Base-by-base conservation (phyloP, 2,888 invertebrate species). In the Hyposoter didymator region DNA sequence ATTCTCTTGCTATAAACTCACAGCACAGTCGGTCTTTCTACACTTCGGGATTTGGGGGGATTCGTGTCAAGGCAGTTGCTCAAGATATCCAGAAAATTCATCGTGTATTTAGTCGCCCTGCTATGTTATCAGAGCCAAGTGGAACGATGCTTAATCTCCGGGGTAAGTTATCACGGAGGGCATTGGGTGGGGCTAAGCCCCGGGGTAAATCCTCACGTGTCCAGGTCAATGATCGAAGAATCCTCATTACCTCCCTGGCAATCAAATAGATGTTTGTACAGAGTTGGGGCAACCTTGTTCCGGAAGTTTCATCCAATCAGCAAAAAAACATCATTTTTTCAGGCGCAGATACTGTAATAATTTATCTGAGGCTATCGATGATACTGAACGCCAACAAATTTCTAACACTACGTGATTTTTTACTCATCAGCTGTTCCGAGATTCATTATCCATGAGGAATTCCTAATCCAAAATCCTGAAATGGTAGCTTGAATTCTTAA, bases 221-320 rank as follows among this genome's bases (percentile, higher is more conserved):
- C 14, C 47, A 12, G 47, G 47, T 47, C 69, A 69, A 69, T 69
- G 69, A 69, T 47, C 45, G 17, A 69, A n/a, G 69, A 47, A 28
- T 69, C 4, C 32, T 47, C 28, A 17, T 47, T 47, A 47, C 17
- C 47, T 32, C 28, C 47, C 17, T 22, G 8, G 28, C 17, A 32
- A 17, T 69, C 28, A 28, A 19, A 69, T 17, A n/a, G 28, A 47
- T 8, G 47, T 69, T 69, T 45, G 45, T 47, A 47, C 8, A 47
- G 12, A 28, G 19, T 28, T 28, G 59, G 28, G 14, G 14, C 28
- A 4, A 3, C 28, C 14, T 28, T 59, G 0, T 59, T 28, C 5
- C 4, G 59, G 14, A 59, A 28, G 14, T 28, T 59, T 59, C 59
- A 59, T 59, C 59, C 14, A 59, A 59, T 59, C 59, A 5, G 12